Evolutionary conservation across 2,888 invertebrate genomes (phyloP).

Genomic region (Tetragonisca angustula): DNA sequence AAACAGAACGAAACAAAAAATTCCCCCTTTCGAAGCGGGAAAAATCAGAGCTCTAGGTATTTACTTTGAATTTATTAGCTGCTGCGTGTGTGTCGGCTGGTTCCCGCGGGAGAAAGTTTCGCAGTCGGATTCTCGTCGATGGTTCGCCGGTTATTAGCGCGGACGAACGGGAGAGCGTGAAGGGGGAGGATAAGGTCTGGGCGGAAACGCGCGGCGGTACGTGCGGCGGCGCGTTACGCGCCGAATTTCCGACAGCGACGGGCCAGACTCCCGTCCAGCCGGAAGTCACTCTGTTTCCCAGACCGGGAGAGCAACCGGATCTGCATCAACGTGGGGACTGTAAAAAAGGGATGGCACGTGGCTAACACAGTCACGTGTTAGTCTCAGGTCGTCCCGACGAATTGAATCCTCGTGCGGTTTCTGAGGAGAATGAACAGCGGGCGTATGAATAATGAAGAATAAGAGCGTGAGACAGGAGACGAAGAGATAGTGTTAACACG

Average conservation of each 20-base stretch:
- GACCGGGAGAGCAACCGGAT: conserved; percentile 11
- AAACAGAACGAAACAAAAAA: not conserved
- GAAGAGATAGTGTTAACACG: conserved; percentile 1
- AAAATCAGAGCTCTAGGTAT: conserved; percentile 27
- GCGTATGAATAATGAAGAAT: not conserved
- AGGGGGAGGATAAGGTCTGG: not conserved
- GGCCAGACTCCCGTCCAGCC: conserved; percentile 1
- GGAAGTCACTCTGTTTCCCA: conserved; percentile 34
- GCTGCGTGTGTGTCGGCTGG: conserved; percentile 3
- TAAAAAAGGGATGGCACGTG: conserved; percentile 15
- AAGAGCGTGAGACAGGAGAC: not conserved
- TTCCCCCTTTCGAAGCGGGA: not conserved
- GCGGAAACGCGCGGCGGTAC: conserved; percentile 16
- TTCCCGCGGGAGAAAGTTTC: conserved; percentile 26
- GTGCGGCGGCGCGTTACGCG: conserved; percentile 4
- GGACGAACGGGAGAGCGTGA: conserved; percentile 23
- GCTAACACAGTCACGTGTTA: too few species aligned
- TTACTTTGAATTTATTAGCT: conserved; percentile 40
- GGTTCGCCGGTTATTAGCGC: conserved; percentile 45
- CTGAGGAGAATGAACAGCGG: not conserved
- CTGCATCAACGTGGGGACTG: conserved; percentile 19
- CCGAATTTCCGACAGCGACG: conserved; percentile 34
- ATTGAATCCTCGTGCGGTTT: conserved; percentile 12
- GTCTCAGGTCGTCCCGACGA: too few species aligned
- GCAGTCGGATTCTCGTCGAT: not conserved